Conservation (phyloP, 2,113 vertebrate species). For the Athene cunicularia region DNA sequence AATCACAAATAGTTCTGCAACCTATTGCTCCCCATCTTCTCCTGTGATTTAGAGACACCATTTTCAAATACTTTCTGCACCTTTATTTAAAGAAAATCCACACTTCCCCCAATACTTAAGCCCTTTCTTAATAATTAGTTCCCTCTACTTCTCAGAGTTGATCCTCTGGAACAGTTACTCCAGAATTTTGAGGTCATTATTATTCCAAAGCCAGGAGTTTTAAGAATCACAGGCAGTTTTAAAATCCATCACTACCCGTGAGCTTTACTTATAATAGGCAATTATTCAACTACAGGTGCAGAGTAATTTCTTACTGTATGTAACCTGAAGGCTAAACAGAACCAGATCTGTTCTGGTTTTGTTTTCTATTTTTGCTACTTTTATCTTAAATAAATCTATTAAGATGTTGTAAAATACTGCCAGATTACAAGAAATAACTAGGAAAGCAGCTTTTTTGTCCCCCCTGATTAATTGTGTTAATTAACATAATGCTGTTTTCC, state of each 20-base stretch:
- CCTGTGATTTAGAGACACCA: background rate
- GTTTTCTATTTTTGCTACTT: background rate
- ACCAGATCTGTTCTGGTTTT: background rate
- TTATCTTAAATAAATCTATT: background rate
- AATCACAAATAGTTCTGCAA: background rate
- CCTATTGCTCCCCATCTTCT: background rate
- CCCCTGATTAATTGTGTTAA: background rate
- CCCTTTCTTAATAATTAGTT: background rate
- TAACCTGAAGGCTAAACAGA: background rate
- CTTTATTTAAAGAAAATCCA: background rate
- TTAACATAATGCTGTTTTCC: background rate
- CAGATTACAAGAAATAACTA: background rate
- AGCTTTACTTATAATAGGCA: background rate
- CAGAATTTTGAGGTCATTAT: background rate
- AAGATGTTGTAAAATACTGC: background rate
- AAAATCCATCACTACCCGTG: background rate
- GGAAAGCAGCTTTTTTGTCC: background rate
- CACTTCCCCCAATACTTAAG: background rate
- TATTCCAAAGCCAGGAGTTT: background rate
- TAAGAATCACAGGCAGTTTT: background rate
- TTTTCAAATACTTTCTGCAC: background rate
- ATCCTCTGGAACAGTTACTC: background rate
- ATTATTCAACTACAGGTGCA: background rate
- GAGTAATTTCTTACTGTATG: background rate
- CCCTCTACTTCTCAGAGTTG: background rate